Evolutionary conservation across 2,113 vertebrate genomes (phyloP).

Genomic region (Lota lota): DNA sequence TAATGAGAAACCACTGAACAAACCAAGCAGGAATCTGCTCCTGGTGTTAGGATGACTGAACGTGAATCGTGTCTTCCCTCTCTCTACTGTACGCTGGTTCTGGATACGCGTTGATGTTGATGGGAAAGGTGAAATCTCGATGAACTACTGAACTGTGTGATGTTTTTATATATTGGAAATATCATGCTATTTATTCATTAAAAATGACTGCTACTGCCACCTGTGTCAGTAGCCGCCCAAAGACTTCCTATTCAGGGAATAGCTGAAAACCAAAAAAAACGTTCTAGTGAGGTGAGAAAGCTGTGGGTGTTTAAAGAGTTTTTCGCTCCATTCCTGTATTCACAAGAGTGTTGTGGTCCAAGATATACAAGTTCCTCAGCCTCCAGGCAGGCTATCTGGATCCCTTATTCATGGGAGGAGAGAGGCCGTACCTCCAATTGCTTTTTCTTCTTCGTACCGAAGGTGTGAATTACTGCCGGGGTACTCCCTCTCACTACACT

Average conservation of each 20-base stretch:
- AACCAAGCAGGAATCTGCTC: slow-evolving; percentile 11
- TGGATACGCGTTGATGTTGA: not conserved
- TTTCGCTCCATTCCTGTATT: not conserved
- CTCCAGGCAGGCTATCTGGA: slow-evolving; percentile 4
- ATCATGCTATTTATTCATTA: too few relatives aligned
- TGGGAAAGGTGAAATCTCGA: too few relatives aligned
- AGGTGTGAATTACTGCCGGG: slow-evolving; percentile 29
- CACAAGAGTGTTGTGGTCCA: slow-evolving; percentile 12
- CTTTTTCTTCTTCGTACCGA: slow-evolving; percentile 25
- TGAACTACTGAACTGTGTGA: too few relatives aligned
- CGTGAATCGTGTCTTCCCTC: not conserved
- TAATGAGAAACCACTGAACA: slow-evolving; percentile 22
- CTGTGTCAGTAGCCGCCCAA: too few relatives aligned
- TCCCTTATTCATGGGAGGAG: slow-evolving; percentile 15
- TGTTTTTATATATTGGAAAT: too few relatives aligned
- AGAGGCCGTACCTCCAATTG: slow-evolving; percentile 22
- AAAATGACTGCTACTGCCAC: too few relatives aligned
- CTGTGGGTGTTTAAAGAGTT: slow-evolving; percentile 16
- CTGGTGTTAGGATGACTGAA: not conserved
- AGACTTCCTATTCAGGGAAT: too few relatives aligned
- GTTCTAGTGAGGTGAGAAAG: slow-evolving; percentile 36
- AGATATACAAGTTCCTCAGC: slow-evolving; percentile 25
- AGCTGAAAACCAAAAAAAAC: slow-evolving; percentile 8
- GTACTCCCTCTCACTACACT: slow-evolving; percentile 26
- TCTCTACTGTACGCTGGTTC: not conserved